Conservation (phyloP, 2,113 vertebrate genomes). For the Hiodon alosoides region DNA sequence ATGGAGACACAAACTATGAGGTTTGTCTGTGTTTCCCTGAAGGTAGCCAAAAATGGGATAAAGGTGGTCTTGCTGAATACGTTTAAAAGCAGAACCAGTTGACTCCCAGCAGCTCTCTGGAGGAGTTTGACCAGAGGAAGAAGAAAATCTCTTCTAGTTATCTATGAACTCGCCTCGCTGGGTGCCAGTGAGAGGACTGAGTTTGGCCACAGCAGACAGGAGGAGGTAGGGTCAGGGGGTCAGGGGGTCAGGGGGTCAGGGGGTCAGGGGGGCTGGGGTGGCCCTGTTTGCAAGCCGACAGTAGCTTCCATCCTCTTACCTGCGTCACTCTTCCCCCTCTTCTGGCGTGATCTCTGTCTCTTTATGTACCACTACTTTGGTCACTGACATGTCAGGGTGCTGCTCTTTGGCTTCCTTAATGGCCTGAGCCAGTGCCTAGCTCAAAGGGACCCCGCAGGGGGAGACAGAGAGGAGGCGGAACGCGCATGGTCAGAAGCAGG, state of each 20-base stretch:
- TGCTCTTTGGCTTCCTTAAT: conserved; percentile 93
- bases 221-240: not conserved
- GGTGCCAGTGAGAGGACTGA: conserved; percentile 11
- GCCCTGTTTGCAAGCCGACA: conserved; percentile 16
- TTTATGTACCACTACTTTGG: conserved; percentile 95
- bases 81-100: no score
- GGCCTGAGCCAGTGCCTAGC: conserved; percentile 89
- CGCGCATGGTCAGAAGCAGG: conserved; percentile 72
- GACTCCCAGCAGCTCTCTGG: not conserved
- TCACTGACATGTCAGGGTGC: conserved; percentile 97
- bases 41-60: no score
- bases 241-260: not conserved
- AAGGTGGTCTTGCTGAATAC: no score
- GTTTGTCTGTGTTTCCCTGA: no score
- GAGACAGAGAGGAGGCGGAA: conserved; percentile 75
- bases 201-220: not conserved
- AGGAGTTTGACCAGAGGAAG: not conserved
- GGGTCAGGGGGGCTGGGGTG: not conserved
- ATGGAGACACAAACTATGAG: no score
- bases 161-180: not conserved
- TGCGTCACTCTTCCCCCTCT: conserved; percentile 83
- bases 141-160: conserved; percentile 11
- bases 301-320: conserved; percentile 63
- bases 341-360: conserved; percentile 92
- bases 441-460: conserved; percentile 69